phyloP scores from a whole-genome alignment of 2,113 vertebrate genomes.

The Tragelaphus strepsiceros region DNA sequence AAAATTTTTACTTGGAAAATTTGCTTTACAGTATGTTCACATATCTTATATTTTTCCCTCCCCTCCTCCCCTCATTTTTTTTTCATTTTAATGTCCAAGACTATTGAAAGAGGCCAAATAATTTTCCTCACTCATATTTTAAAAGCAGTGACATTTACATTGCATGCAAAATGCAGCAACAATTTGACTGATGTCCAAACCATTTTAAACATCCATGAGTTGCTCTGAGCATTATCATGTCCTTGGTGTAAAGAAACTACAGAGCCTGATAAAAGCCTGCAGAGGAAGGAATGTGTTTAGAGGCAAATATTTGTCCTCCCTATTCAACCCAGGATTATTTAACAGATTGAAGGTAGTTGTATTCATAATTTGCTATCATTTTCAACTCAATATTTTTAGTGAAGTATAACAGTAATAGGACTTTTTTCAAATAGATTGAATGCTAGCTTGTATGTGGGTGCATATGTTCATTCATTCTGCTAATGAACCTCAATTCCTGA shows the following conservation, averaged over 20 bases:
- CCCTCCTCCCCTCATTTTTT: neutral
- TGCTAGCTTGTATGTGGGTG: neutral
- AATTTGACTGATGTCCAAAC: neutral
- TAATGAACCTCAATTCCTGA: neutral
- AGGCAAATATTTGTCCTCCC: neutral
- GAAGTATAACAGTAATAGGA: neutral
- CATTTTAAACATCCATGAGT: neutral
- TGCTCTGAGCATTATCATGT: neutral
- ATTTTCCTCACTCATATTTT: neutral
- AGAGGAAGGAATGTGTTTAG: neutral
- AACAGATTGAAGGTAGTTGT: neutral
- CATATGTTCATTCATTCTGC: neutral
- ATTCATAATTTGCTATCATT: neutral
- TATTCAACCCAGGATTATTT: neutral
- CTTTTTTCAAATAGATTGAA: neutral
- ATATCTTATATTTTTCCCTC: neutral
- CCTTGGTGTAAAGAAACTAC: neutral
- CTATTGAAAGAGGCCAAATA: neutral
- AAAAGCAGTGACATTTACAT: neutral
- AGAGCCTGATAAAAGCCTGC: neutral
- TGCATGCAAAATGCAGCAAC: neutral
- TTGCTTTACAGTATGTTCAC: neutral
- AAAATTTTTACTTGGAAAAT: conserved; percentile 7
- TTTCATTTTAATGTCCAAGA: neutral
- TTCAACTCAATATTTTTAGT: neutral